A percentile compares a stretch with the other conserved stretches of the same genome.
Conservation (phyloP, 2,797 vertebrate species). For the Gambelia wislizenii region DNA sequence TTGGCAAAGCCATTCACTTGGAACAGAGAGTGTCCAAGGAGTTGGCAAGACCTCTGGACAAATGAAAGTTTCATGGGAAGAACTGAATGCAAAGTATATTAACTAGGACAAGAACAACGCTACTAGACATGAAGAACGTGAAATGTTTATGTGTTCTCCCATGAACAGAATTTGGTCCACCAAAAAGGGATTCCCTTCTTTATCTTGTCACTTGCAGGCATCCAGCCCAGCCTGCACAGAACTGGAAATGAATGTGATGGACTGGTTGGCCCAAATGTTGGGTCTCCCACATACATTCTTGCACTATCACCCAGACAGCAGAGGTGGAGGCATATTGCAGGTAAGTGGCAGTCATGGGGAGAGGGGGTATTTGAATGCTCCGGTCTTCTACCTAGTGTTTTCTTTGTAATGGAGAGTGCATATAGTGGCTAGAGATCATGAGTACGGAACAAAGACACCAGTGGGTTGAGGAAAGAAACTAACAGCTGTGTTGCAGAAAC, state of each 20-base stretch:
- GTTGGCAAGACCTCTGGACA: too few species aligned
- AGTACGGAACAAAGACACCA: too few species aligned
- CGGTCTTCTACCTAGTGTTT: not conserved
- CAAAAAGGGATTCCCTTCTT: too few species aligned
- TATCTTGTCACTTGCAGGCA: slow-evolving; percentile 79
- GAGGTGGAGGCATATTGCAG: slow-evolving; percentile 93
- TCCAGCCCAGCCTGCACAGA: slow-evolving; percentile 96
- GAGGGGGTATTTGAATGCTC: not conserved
- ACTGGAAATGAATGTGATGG: slow-evolving; percentile 94
- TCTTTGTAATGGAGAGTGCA: too few species aligned
- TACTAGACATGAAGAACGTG: not conserved
- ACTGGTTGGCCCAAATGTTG: slow-evolving; percentile 96
- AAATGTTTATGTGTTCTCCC: too few species aligned
- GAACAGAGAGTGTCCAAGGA: not conserved
- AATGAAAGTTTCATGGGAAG: too few species aligned
- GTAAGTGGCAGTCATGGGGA: slow-evolving; percentile 70
- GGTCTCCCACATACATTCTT: slow-evolving; percentile 92
- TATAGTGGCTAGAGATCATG: too few species aligned
- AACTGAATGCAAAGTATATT: too few species aligned
- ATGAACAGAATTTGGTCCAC: not conserved
- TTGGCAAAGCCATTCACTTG: not conserved
- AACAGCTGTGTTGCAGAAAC: too few species aligned
- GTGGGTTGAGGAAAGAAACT: too few species aligned
- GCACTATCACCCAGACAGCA: slow-evolving; percentile 88
- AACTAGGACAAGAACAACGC: not conserved